Evolutionary conservation across 2,113 vertebrate genomes (phyloP), one percentile per base, ranked within the genome.

Genomic region (Tapirus terrestris): DNA sequence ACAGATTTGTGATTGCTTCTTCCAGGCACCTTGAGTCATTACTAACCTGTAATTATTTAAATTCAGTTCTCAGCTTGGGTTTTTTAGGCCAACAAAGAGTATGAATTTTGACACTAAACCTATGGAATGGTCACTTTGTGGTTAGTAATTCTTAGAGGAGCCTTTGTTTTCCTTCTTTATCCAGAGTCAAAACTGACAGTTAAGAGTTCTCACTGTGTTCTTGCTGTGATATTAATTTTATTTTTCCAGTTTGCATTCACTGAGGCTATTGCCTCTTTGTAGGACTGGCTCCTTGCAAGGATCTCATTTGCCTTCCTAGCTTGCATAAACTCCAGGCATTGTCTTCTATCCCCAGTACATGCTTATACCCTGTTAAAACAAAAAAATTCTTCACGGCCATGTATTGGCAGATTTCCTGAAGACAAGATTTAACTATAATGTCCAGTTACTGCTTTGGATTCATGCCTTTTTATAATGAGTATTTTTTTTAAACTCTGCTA

Each of bases 401-500:
- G 27, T 58, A 58, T 58, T 77, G 61, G 61, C 58, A 92, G 79
- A 70, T 82, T 96, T 90, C 60, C 60, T 65, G 21, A 92, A 82
- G 73, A 92, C 6, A 83, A 94, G 13, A 45, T 82, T 90, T 51
- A 87, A 18, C 18, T 77, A 68, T 72, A 92, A 72, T 86, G 45
- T 14, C 45, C 75, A 83, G 23, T 86, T 86, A 43, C 6, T 39
- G 65, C 31, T 84, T 65, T 45, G 63, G 48, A 67, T 21, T n/a
- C 2, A 16, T 58, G 45, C 8, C 33, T 67, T 72, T 75, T 89
- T 60, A 36, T 25, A 89, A 25, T 67, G 27, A 83, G 25, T 11
- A 43, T 73, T 92, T 72, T 29, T 82, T 89, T 70, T 58, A 86
- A 82, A 82, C 18, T 92, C 39, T 94, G 75, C 16, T 86, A 53